Percentiles rank a stretch among this genome's conserved stretches.
Evolutionary conservation across 2,797 vertebrate species (phyloP).

Genomic region (Pipistrellus pipistrellus): DNA sequence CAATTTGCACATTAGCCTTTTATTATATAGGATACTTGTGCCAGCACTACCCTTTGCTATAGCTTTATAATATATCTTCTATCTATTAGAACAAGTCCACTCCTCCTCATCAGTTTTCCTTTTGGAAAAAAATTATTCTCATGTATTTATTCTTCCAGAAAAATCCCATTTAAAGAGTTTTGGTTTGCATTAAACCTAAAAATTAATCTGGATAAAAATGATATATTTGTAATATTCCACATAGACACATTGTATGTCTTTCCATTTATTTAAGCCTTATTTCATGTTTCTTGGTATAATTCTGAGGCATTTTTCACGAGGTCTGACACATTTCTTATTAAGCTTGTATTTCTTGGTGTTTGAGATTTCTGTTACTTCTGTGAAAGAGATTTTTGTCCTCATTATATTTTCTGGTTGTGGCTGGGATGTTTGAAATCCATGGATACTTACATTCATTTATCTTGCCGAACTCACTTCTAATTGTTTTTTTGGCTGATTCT

Average conservation of each 20-base stretch:
- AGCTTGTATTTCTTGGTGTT: slow-evolving; percentile 65
- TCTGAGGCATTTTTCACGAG: slow-evolving; percentile 42
- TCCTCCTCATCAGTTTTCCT: not conserved
- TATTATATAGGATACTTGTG: not conserved
- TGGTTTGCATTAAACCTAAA: not conserved
- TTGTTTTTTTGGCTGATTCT: slow-evolving; percentile 57
- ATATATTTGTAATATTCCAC: slow-evolving; percentile 6
- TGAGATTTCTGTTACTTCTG: slow-evolving; percentile 33
- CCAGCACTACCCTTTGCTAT: not conserved
- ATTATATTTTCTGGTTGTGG: slow-evolving; percentile 49
- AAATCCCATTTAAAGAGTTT: not conserved
- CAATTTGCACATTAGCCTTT: no score
- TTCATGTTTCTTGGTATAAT: slow-evolving; percentile 44
- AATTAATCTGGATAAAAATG: slow-evolving; percentile 29
- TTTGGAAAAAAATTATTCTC: not conserved
- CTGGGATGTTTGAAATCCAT: slow-evolving; percentile 31
- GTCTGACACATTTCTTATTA: slow-evolving; percentile 70
- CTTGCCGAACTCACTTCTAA: slow-evolving; percentile 57
- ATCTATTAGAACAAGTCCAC: not conserved
- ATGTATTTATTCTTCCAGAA: slow-evolving; percentile 40
- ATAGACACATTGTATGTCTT: not conserved
- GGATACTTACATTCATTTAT: slow-evolving; percentile 50
- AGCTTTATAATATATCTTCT: not conserved
- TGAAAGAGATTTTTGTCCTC: slow-evolving; percentile 28
- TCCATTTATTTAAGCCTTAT: slow-evolving; percentile 42